These are phyloP conservation scores for Austrofundulus limnaeus DNA, from an alignment of 2,113 vertebrate species.

Conservation along the genomic window DNA sequence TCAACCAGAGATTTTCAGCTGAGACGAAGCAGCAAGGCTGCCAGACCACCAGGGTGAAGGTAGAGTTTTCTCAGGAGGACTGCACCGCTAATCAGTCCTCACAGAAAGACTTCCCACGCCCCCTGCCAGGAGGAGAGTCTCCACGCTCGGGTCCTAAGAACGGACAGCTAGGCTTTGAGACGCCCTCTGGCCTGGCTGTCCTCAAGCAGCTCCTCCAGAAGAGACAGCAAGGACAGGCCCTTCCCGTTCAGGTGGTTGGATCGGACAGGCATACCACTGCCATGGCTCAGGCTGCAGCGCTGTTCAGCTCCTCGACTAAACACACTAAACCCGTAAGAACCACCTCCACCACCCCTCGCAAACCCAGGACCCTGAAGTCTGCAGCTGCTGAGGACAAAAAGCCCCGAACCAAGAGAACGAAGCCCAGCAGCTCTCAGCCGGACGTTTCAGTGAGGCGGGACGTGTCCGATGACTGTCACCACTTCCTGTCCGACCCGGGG, in stretches of 20 bases:
- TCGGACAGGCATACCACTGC: slow-evolving; percentile 55
- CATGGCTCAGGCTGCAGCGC: slow-evolving; percentile 68
- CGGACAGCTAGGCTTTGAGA: slow-evolving; percentile 76
- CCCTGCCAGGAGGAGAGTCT: slow-evolving; percentile 16
- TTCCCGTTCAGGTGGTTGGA: slow-evolving; percentile 67
- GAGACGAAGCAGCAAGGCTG: slow-evolving; percentile 53
- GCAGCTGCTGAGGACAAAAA: slow-evolving; percentile 81
- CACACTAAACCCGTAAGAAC: slow-evolving; percentile 78
- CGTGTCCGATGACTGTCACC: slow-evolving; percentile 82
- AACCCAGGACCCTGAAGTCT: slow-evolving; percentile 81
- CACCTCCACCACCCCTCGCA: slow-evolving; percentile 77
- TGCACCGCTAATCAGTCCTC: neutral
- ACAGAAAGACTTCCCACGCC: slow-evolving; percentile 18
- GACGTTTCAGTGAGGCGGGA: slow-evolving; percentile 72
- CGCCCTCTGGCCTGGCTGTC: slow-evolving; percentile 88
- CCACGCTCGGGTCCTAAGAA: slow-evolving; percentile 66
- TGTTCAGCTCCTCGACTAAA: slow-evolving; percentile 67
- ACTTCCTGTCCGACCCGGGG: slow-evolving; percentile 88
- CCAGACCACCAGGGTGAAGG: slow-evolving; percentile 60
- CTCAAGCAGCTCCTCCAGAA: slow-evolving; percentile 93
- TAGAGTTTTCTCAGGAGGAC: slow-evolving; percentile 44
- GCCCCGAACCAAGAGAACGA: slow-evolving; percentile 79
- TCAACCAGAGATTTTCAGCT: slow-evolving; percentile 47
- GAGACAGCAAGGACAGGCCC: slow-evolving; percentile 78
- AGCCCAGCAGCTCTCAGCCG: slow-evolving; percentile 69